Evolutionary conservation across 2,797 vertebrate species (phyloP), one percentile per base, ranked within the genome.

Genomic region (Gila robusta): DNA sequence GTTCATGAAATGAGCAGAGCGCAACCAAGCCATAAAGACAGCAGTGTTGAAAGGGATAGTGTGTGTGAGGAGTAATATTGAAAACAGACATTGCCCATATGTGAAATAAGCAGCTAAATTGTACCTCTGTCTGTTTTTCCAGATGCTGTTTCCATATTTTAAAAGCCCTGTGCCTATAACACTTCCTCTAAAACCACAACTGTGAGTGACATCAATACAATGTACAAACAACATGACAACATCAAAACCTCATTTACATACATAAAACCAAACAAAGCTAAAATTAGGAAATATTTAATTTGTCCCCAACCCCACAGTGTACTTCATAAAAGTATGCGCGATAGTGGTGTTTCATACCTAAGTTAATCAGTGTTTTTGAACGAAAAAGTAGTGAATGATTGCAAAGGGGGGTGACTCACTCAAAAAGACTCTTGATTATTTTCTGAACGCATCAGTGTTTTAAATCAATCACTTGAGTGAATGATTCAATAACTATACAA

Each of bases 101-200:
- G 44, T 66, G 8, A 67, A 82, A 82, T 49, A 26, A 82, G 26
- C 39, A 39, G 39, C 35, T 52, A 44, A 28, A 39, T 21, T 35
- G 47, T 47, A 23, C 32, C 83, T 76, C 59, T 66, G 70, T 23
- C 71, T 87, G 26, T 19, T 41, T 81, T 70, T 35, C 67, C 19
- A 79, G 81, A 72, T 35, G 32, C 19, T 39, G 41, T 79, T 83
- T 41, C 66, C 47, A 72, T 12, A 66, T 62, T 76, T 76, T 56
- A 81, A 44, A 28, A 84, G 47, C 19, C 10, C 32, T 26, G 52
- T 69, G 23, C n/a, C 19, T 14, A 16, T 26, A 56, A 56, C 69
- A 77, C 28, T 71, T 49, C 49, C 32, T 28, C 49, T 79, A 37
- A 62, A 84, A 73, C 12, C 17, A 59, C 37, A 76, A 59, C 9